phyloP scores from a whole-genome alignment of 2,113 vertebrate genomes.

The Reinhardtius hippoglossoides region DNA sequence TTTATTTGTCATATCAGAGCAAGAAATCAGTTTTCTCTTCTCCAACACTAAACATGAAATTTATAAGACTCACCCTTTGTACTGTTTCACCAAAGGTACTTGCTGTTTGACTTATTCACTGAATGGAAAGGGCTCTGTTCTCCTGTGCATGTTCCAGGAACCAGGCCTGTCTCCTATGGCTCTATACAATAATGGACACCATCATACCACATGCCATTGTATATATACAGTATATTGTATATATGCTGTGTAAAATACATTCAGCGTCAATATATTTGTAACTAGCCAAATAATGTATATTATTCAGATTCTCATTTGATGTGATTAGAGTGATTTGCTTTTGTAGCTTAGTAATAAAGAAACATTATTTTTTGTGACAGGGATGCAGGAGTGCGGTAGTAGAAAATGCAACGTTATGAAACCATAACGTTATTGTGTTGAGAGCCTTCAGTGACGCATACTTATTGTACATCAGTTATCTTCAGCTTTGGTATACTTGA shows the following conservation, averaged over 20 bases:
- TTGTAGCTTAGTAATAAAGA: not conserved
- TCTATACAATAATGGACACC: too few species aligned
- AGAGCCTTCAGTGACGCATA: not conserved
- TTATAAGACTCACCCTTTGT: not conserved
- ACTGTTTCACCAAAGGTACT: not conserved
- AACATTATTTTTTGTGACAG: not conserved
- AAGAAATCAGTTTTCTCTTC: not conserved
- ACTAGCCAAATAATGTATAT: not conserved
- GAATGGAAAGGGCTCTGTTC: not conserved
- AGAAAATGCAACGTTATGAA: not conserved
- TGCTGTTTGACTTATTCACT: not conserved
- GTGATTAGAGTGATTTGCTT: not conserved
- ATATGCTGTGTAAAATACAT: too few species aligned
- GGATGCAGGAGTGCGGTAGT: not conserved
- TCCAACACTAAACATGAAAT: not conserved
- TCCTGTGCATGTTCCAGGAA: too few species aligned
- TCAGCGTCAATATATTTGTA: not conserved
- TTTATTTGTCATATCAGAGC: not conserved
- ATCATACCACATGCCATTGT: too few species aligned
- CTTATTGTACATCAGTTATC: not conserved
- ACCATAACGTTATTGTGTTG: not conserved
- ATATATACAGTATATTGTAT: not conserved
- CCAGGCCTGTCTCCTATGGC: too few species aligned
- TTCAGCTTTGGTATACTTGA: not conserved
- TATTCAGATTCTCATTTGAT: not conserved